Evolutionary conservation across 2,888 invertebrate genomes (phyloP), one percentile per base, ranked within the genome.

Genomic region (Mylabris sibirica): DNA sequence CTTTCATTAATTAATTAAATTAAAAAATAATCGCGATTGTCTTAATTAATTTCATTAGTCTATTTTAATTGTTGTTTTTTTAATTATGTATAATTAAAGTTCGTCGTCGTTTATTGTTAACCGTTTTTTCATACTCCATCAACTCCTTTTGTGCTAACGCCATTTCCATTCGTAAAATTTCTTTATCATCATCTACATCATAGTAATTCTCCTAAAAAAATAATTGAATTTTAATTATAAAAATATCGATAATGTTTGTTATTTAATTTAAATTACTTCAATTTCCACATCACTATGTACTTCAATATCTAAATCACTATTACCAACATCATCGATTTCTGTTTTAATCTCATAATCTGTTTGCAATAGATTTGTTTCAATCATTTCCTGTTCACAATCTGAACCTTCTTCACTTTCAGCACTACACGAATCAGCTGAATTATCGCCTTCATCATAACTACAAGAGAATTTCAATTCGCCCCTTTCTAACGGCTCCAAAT

Each of bases 401-500:
- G 90, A 90, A 11, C 87, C 90, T 66, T 92, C 91, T 1, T 89
- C 89, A 74, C 91, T 92, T 59, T 91, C 92, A 63, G 92, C 91
- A 24, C 89, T 88, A 59, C 87, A 87, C 1, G 87, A 87, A 77
- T 87, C 88, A 9, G 89, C 90, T 68, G 84, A 85, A 24, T 82
- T 82, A 66, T 83, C 84, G 6, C 79, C 77, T 67, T 85, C 85
- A 60, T 84, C 85, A 60, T 84, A 84, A 59, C 87, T 86, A 63
- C 89, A 88, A 34, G 88, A 89, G 83, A 95, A 94, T 81, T 96
- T 96, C 91, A 96, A 90, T 84, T 96, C 96, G 1, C 96, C 96
- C 2, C 93, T 88, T 83, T 96, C 96, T 53, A 96, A 82, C 0
- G 93, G 88, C 80, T 96, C 95, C 77, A 96, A 85, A 80, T 93